Evolutionary conservation across 2,797 vertebrate species (phyloP).

Genomic region (Knipowitschia caucasica): DNA sequence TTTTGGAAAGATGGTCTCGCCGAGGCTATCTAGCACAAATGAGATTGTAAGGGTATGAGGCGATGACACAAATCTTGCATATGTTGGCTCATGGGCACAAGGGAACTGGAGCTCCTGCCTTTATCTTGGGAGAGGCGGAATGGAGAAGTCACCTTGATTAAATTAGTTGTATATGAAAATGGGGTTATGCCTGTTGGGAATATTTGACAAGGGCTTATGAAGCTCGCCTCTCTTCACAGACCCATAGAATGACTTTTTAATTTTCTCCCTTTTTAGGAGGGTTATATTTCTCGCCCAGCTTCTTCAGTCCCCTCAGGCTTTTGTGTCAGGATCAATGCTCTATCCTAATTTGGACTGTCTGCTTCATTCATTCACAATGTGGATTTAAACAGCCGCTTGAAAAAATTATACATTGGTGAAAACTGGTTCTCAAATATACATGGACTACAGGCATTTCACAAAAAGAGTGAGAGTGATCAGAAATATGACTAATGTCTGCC

Average conservation of each 20-base stretch:
- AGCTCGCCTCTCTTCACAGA: constrained; percentile 51
- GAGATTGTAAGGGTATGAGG: constrained; percentile 44
- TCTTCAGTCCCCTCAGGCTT: constrained; percentile 57
- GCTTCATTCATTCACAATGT: constrained; percentile 46
- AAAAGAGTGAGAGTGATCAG: too few relatives aligned
- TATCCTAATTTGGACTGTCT: constrained; percentile 56
- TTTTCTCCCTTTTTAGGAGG: constrained; percentile 51
- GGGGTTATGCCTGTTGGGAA: constrained; percentile 71
- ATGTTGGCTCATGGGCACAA: constrained; percentile 61
- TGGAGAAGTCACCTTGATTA: constrained; percentile 77
- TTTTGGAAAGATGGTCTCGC: constrained; percentile 28
- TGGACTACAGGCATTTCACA: too few relatives aligned
- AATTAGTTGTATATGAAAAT: constrained; percentile 75
- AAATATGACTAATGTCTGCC: too few relatives aligned
- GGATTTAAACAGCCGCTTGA: constrained; percentile 55
- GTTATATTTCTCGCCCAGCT: constrained; percentile 51
- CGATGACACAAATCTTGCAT: constrained; percentile 64
- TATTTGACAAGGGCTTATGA: constrained; percentile 65
- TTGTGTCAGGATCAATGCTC: constrained; percentile 59
- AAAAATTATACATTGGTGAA: constrained; percentile 21
- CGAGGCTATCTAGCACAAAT: constrained; percentile 47
- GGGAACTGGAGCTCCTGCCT: constrained; percentile 59
- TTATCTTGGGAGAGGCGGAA: constrained; percentile 51
- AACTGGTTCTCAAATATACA: neutral
- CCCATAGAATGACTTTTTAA: constrained; percentile 60